Evolutionary conservation across 2,797 vertebrate species (phyloP).

Genomic region (Dallia pectoralis): DNA sequence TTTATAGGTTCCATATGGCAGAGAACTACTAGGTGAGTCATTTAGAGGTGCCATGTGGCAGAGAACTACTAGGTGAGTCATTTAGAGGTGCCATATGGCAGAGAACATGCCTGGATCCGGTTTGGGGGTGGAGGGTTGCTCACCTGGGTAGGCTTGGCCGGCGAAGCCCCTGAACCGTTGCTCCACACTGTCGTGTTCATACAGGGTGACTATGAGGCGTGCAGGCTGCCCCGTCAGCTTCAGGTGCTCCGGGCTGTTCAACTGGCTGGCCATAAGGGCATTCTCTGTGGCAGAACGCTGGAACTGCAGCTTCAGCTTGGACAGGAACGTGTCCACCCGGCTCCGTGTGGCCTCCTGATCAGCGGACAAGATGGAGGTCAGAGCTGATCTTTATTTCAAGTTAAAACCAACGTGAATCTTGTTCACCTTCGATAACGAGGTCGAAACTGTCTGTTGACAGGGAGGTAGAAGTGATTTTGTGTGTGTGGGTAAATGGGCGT

Average conservation of each 20-base stretch:
- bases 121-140: constrained; percentile 35
- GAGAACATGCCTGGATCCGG: neutral
- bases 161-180: constrained; percentile 76
- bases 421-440: too few relatives aligned
- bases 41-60: neutral
- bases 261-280: constrained; percentile 71
- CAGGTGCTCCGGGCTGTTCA: constrained; percentile 77
- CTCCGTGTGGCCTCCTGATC: constrained; percentile 60
- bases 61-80: neutral
- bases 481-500: too few relatives aligned
- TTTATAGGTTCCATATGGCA: neutral
- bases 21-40: neutral
- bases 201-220: constrained; percentile 82
- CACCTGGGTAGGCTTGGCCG: constrained; percentile 83
- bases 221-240: constrained; percentile 81
- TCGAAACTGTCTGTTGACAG: too few relatives aligned
- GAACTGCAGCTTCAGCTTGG: constrained; percentile 84
- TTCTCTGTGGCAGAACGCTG: constrained; percentile 88
- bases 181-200: constrained; percentile 85
- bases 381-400: neutral
- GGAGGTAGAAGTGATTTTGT: too few relatives aligned
- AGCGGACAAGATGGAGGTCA: neutral
- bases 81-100: neutral
- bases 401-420: too few relatives aligned
- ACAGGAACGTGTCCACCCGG: constrained; percentile 79